These are phyloP conservation scores for Aphidius gifuensis DNA, from an alignment of 1,140 invertebrate species.

Conservation along the genomic window DNA sequence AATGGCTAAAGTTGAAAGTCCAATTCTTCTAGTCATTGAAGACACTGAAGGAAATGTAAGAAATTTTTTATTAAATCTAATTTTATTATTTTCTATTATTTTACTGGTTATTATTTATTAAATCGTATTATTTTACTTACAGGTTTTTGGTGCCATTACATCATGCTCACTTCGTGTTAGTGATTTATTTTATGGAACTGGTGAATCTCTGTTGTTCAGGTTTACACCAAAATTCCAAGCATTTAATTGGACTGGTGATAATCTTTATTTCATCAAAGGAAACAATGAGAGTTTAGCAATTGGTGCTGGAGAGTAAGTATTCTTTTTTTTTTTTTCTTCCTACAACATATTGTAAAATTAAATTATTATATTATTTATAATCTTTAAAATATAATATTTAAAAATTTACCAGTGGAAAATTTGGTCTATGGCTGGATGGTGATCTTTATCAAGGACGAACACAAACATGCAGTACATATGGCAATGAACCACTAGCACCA, in stretches of 20 bases:
- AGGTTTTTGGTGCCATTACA: slow-evolving; percentile 96
- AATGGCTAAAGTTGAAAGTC: slow-evolving; percentile 86
- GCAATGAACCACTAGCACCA: slow-evolving; percentile 87
- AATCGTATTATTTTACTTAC: slow-evolving; percentile 33
- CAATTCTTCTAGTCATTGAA: slow-evolving; percentile 88
- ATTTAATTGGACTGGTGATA: slow-evolving; percentile 97
- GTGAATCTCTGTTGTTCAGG: slow-evolving; percentile 92
- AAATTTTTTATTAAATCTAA: slow-evolving; percentile 38
- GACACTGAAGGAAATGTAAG: slow-evolving; percentile 89
- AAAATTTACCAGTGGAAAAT: slow-evolving; percentile 74
- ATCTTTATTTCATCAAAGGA: slow-evolving; percentile 97
- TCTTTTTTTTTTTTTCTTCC: too few relatives aligned
- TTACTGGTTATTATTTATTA: background rate
- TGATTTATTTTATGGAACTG: slow-evolving; percentile 98
- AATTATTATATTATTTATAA: background rate
- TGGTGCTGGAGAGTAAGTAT: slow-evolving; percentile 93
- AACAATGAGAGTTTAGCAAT: slow-evolving; percentile 93
- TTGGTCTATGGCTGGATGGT: slow-evolving; percentile 96
- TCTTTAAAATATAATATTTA: slow-evolving; percentile 3
- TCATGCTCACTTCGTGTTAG: slow-evolving; percentile 87
- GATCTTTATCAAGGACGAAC: slow-evolving; percentile 94
- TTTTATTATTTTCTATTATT: background rate
- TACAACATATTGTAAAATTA: background rate
- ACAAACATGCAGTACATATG: slow-evolving; percentile 91
- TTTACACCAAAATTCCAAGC: slow-evolving; percentile 86